Percentiles rank a stretch among this genome's conserved stretches.
Conservation (phyloP, 1,140 invertebrate genomes). For the Glomeris maerens region DNA sequence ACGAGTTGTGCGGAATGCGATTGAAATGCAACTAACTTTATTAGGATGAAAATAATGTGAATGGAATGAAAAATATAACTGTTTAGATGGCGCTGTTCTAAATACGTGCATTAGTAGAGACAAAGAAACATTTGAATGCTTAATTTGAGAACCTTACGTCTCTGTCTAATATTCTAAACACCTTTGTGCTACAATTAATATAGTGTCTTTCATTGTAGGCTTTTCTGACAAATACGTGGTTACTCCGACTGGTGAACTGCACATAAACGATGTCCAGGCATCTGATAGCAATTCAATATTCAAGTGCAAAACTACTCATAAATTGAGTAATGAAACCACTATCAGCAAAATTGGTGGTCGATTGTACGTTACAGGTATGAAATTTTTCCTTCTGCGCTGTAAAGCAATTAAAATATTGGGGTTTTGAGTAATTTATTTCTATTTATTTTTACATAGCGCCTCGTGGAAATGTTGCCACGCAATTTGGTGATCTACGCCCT, state of each 20-base stretch:
- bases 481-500: background rate
- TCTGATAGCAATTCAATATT: constrained; percentile 75
- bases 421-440: background rate
- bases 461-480: background rate
- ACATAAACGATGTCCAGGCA: constrained; percentile 80
- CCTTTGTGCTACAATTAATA: background rate
- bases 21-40: background rate
- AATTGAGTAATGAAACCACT: constrained; percentile 80
- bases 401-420: too few species aligned
- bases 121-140: background rate
- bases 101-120: background rate
- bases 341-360: constrained; percentile 83
- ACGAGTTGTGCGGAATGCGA: background rate
- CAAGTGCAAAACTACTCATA: constrained; percentile 80
- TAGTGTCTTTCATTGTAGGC: constrained; percentile 5
- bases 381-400: background rate
- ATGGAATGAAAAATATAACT: background rate
- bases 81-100: background rate
- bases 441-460: background rate
- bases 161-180: too few species aligned
- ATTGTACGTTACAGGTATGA: constrained; percentile 88
- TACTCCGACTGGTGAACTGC: constrained; percentile 78
- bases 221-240: constrained; percentile 71
- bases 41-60: background rate
- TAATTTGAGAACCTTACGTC: background rate